These are phyloP conservation scores for Hydra vulgaris DNA, from an alignment of 30 jellyfish, hydroid and myxozoan genomes.

Conservation along the genomic window DNA sequence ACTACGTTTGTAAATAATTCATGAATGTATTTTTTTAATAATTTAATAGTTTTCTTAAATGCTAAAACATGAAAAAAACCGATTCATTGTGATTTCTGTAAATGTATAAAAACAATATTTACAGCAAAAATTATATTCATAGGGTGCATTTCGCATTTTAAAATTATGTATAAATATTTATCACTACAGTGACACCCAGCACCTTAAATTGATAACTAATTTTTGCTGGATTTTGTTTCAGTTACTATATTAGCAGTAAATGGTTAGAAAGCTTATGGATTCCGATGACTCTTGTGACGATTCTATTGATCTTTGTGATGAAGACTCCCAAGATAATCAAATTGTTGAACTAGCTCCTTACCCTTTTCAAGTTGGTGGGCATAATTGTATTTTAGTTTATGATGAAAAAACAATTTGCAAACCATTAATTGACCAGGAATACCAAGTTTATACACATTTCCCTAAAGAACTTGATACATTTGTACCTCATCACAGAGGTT, in stretches of 20 bases:
- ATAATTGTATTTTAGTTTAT: slow-evolving; percentile 49
- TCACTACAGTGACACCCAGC: too few species aligned
- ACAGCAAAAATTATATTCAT: too few species aligned
- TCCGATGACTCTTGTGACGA: neutral
- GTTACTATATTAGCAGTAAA: neutral
- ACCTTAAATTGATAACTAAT: too few species aligned
- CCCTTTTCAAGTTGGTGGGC: slow-evolving; percentile 81
- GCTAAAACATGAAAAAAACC: neutral
- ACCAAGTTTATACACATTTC: slow-evolving; percentile 24
- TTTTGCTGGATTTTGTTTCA: neutral
- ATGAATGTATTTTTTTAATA: neutral
- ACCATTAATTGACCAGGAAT: slow-evolving; percentile 65
- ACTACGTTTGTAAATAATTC: neutral
- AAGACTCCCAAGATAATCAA: slow-evolving; percentile 15
- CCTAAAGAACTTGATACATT: slow-evolving; percentile 51
- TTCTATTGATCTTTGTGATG: neutral
- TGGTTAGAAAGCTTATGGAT: neutral
- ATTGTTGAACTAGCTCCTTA: slow-evolving; percentile 58
- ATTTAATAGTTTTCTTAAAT: neutral
- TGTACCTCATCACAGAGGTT: slow-evolving; percentile 59
- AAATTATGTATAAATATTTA: neutral
- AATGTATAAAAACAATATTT: too few species aligned
- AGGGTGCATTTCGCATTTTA: too few species aligned
- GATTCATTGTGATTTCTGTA: neutral
- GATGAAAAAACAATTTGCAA: slow-evolving; percentile 62